These are phyloP conservation scores for Bos indicus DNA, from an alignment of 2,113 vertebrate species.

Conservation along the genomic window DNA sequence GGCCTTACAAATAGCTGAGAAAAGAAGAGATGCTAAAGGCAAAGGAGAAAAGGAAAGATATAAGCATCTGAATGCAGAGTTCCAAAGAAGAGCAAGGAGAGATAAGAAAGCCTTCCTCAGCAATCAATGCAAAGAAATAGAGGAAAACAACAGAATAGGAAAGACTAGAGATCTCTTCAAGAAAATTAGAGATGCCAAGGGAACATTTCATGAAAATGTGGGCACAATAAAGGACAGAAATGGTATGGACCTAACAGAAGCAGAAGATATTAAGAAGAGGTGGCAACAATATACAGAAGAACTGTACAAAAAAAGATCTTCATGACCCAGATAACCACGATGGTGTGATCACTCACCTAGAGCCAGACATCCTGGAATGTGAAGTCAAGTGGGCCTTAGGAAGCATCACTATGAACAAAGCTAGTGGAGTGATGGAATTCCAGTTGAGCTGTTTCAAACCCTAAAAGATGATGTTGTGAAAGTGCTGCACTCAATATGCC, in stretches of 20 bases:
- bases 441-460: not conserved
- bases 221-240: not conserved
- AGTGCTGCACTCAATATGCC: not conserved
- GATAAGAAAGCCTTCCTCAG: not conserved
- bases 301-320: not conserved
- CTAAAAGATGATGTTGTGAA: not conserved
- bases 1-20: not conserved
- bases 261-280: not conserved
- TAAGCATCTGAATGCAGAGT: not conserved
- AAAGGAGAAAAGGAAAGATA: not conserved
- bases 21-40: not conserved
- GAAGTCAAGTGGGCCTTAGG: not conserved
- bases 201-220: not conserved
- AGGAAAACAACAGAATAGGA: not conserved
- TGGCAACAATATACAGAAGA: not conserved
- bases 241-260: not conserved
- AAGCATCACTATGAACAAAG: not conserved
- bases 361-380: not conserved
- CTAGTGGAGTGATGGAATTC: not conserved
- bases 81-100: not conserved
- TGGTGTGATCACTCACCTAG: not conserved
- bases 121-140: not conserved
- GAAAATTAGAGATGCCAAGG: not conserved
- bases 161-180: not conserved
- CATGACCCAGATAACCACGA: not conserved